Evolutionary conservation across 2,113 vertebrate species (phyloP).

Genomic region (Panurus biarmicus): DNA sequence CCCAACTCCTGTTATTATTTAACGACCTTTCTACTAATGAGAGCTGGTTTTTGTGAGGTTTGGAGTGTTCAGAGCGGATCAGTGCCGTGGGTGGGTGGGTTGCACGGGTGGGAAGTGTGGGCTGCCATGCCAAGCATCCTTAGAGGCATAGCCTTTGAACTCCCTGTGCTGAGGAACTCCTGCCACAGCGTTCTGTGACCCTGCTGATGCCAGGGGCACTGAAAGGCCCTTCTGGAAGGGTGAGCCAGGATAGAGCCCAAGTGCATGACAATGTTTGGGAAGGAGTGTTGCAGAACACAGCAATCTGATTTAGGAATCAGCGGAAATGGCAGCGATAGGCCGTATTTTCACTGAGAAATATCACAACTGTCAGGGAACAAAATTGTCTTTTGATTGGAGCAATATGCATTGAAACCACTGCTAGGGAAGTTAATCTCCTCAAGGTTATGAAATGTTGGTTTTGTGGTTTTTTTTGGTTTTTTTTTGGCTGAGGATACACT

Average conservation of each 20-base stretch:
- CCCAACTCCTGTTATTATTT: background rate
- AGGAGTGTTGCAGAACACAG: background rate
- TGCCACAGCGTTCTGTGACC: rapidly evolving
- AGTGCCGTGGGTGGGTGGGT: background rate
- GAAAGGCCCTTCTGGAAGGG: background rate
- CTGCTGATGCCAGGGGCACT: background rate
- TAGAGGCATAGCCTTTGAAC: background rate
- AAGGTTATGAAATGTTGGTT: constrained; percentile 25
- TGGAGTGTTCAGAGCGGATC: rapidly evolving
- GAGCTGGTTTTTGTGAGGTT: rapidly evolving
- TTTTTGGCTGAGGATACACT: background rate
- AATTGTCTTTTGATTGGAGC: constrained; percentile 56
- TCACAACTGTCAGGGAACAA: constrained; percentile 31
- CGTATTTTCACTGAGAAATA: constrained; percentile 5
- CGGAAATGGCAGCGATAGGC: constrained; percentile 27
- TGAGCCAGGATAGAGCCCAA: background rate
- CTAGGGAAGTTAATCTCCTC: constrained; percentile 45
- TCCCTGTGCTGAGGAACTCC: background rate
- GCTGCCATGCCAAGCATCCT: background rate
- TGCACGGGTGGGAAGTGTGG: background rate
- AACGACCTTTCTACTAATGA: background rate
- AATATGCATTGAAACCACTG: constrained; percentile 36
- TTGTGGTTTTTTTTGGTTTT: too few relatives aligned
- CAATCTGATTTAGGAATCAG: constrained; percentile 24
- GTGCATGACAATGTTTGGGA: background rate